Evolutionary conservation across 2,888 invertebrate genomes (phyloP).

Genomic region (Odontomyia ornata): DNA sequence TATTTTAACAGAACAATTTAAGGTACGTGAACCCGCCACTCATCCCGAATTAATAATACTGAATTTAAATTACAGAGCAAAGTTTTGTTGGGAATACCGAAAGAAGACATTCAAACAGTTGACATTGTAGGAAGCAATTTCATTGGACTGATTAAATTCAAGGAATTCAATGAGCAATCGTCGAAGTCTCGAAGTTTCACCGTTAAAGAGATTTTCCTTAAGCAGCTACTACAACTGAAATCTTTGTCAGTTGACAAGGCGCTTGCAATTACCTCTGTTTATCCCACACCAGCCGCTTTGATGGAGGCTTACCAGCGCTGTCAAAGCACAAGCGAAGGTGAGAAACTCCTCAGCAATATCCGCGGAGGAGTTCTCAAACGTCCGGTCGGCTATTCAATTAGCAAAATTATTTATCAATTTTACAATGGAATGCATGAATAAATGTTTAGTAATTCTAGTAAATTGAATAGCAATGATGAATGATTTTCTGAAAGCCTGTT

Average conservation of each 20-base stretch:
- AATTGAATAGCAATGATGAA: neutral
- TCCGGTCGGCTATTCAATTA: slow-evolving; percentile 73
- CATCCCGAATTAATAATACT: no score
- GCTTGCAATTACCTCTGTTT: slow-evolving; percentile 77
- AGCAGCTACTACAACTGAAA: slow-evolving; percentile 83
- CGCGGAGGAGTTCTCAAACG: slow-evolving; percentile 69
- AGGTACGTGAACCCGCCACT: slow-evolving; percentile 66
- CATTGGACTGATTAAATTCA: slow-evolving; percentile 73
- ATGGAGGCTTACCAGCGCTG: slow-evolving; percentile 64
- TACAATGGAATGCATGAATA: slow-evolving; percentile 46
- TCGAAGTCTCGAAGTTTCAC: slow-evolving; percentile 77
- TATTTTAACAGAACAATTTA: slow-evolving; percentile 71
- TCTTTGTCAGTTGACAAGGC: slow-evolving; percentile 89
- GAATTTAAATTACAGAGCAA: slow-evolving; percentile 69
- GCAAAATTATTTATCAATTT: slow-evolving; percentile 71
- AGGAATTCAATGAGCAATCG: slow-evolving; percentile 78
- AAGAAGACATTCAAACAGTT: slow-evolving; percentile 52
- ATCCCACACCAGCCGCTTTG: slow-evolving; percentile 73
- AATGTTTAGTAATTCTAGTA: neutral
- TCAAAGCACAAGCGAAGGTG: slow-evolving; percentile 64
- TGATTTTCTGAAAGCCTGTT: no score
- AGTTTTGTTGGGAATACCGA: slow-evolving; percentile 65
- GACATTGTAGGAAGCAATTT: slow-evolving; percentile 51
- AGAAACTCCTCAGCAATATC: slow-evolving; percentile 71
- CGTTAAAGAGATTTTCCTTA: slow-evolving; percentile 84